A percentile compares a stretch with the other conserved stretches of the same genome.
These are phyloP conservation scores for Sebastes reedi DNA, from an alignment of 2,797 vertebrate species.

Conservation along the genomic window DNA sequence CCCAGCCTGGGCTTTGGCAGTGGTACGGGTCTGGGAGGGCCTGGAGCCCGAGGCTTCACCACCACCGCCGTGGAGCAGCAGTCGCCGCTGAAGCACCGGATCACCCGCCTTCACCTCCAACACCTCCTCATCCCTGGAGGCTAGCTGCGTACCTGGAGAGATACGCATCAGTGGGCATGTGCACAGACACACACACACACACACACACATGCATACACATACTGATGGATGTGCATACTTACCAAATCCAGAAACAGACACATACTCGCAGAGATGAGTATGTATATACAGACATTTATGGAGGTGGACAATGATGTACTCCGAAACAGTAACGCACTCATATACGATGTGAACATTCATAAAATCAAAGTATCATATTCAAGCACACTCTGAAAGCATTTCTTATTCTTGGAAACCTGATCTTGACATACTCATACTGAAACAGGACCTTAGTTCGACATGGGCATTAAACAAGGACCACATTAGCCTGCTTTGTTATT, in stretches of 20 bases:
- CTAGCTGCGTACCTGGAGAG: constrained; percentile 75
- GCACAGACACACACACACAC: constrained; percentile 18
- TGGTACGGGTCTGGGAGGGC: constrained; percentile 62
- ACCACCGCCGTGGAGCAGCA: constrained; percentile 71
- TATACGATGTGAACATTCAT: not conserved
- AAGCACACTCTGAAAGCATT: not conserved
- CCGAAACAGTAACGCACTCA: not conserved
- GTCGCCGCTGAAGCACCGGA: constrained; percentile 72
- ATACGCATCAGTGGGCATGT: constrained; percentile 57
- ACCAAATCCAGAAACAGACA: constrained; percentile 20
- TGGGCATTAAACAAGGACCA: not conserved
- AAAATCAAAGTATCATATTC: not conserved
- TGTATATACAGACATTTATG: constrained; percentile 10
- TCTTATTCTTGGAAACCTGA: not conserved
- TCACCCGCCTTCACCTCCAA: constrained; percentile 79
- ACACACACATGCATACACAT: constrained; percentile 23
- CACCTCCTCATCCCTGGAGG: constrained; percentile 78
- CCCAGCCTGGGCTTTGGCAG: constrained; percentile 64
- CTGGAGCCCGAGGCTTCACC: constrained; percentile 67
- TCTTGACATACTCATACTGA: not conserved
- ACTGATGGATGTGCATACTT: constrained; percentile 56
- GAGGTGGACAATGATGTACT: constrained; percentile 1
- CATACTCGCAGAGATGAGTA: constrained; percentile 8
- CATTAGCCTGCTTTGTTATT: not conserved
- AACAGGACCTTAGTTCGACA: not conserved